Base-by-base conservation (phyloP, 1,140 invertebrate species). In the Trichogramma pretiosum region DNA sequence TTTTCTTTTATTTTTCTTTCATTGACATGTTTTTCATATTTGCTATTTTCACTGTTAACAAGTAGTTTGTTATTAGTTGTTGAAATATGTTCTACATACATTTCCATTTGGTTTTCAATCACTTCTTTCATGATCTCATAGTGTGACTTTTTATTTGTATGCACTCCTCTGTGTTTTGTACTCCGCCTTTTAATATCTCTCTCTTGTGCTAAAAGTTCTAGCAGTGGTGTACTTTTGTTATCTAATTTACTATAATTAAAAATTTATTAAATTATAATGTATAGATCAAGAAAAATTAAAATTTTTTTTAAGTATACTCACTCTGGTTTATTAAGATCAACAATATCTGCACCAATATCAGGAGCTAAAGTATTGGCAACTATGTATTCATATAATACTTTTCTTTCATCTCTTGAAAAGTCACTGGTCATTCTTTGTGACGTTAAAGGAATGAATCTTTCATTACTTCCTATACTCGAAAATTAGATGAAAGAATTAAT, bases 181-280 rank as follows among this genome's bases (percentile, higher is more conserved):
- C 79, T 69, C 1, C 82, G 69, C 19, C 82, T 71, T 62, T 79
- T 80, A 48, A 79, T 69, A 61, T 84, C 75, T 8, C 82, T 70
- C 55, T 80, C 72, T 53, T 77, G 71, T 0, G 76, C 73, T 18
- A 81, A 53, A 32, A 76, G 59, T 54, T 82, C 78, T 50, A 73
- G 19, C 38, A 62, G 56, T 1, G 71, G 63, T 17, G 60, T 56
- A 34, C 49, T 48, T 33, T 58, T 58, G 9, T 54, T 43, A 13
- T 57, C 35, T 19, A 9, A n/a, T 49, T 56, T 60, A 4, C 62
- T 63, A 32, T 36, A 46, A 63, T 52, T 18, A 49, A 34, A 48
- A 10, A 17, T 26, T 32, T 1, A 11, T 32, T 18, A 19, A 30
- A 9, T 34, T 3, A 28, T 18, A 41, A 7, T 30, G n/a, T 42